phyloP scores from a whole-genome alignment of 2,797 vertebrate genomes.

The Discoglossus pictus region DNA sequence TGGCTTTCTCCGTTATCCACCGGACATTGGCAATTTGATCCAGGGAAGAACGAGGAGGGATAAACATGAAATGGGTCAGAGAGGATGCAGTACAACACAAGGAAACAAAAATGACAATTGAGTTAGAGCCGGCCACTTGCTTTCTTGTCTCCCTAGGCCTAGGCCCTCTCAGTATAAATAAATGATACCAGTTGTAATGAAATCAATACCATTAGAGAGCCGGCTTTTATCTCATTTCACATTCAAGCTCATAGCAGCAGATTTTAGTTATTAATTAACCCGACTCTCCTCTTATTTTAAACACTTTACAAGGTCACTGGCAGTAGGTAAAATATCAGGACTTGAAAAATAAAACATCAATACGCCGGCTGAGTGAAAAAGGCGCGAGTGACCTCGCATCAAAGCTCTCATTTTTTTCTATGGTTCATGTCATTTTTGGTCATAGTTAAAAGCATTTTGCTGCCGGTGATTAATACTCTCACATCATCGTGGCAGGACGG shows the following conservation, averaged over 20 bases:
- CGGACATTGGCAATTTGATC: no score
- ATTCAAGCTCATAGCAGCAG: slow-evolving; percentile 15
- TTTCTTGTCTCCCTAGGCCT: no score
- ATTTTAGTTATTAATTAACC: slow-evolving; percentile 42
- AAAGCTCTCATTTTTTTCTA: slow-evolving; percentile 54
- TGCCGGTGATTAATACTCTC: slow-evolving; percentile 65
- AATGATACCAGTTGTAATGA: no score
- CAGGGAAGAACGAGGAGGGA: no score
- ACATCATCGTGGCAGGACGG: slow-evolving; percentile 67
- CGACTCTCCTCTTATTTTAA: slow-evolving; percentile 3
- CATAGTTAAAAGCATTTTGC: slow-evolving; percentile 58
- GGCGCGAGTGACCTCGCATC: slow-evolving; percentile 52
- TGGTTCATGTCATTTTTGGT: slow-evolving; percentile 54
- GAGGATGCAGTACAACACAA: no score
- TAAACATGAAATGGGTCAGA: no score
- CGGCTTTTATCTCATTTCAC: slow-evolving; percentile 1
- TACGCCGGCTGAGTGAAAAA: slow-evolving; percentile 21
- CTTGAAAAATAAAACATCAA: slow-evolving; percentile 45
- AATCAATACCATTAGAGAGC: not conserved
- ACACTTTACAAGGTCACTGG: slow-evolving; percentile 37
- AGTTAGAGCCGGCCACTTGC: no score
- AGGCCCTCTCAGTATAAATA: no score
- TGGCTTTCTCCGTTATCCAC: no score
- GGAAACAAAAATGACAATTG: no score
- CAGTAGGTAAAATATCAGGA: slow-evolving; percentile 41